Evolutionary conservation across 1,140 invertebrate species (phyloP).

Genomic region (Epicauta chinensis): DNA sequence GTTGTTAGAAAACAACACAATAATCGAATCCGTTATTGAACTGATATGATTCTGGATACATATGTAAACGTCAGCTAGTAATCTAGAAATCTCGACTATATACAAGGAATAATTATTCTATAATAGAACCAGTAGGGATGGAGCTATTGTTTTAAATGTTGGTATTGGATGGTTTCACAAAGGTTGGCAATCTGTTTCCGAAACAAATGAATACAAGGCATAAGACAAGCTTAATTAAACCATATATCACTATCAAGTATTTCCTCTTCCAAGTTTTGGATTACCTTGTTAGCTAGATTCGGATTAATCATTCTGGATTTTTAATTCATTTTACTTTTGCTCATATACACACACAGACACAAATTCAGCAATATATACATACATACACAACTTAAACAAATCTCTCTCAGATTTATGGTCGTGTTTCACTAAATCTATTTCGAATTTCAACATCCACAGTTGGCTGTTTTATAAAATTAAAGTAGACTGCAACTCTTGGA

Average conservation of each 20-base stretch:
- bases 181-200: conserved; percentile 38
- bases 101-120: conserved; percentile 31
- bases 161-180: conserved; percentile 23
- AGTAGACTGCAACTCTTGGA: too few species aligned
- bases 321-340: conserved; percentile 32
- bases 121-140: conserved; percentile 31
- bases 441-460: conserved; percentile 4
- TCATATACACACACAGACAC: background rate
- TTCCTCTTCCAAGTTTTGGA: conserved; percentile 32
- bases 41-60: conserved; percentile 11
- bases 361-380: too few species aligned
- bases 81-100: conserved; percentile 27
- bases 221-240: conserved; percentile 42
- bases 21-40: too few species aligned
- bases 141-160: conserved; percentile 27
- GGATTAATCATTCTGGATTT: conserved; percentile 39
- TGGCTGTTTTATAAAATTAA: too few species aligned
- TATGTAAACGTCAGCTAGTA: conserved; percentile 30
- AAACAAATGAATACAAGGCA: conserved; percentile 42
- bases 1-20: too few species aligned
- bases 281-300: conserved; percentile 34
- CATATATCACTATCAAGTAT: conserved; percentile 38
- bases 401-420: conserved; percentile 29
- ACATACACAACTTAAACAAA: conserved; percentile 19
- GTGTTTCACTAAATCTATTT: conserved; percentile 25